These are phyloP conservation scores for Scaptomyza caliginosa DNA, from an alignment of 2,888 invertebrate species.

Conservation along the genomic window DNA sequence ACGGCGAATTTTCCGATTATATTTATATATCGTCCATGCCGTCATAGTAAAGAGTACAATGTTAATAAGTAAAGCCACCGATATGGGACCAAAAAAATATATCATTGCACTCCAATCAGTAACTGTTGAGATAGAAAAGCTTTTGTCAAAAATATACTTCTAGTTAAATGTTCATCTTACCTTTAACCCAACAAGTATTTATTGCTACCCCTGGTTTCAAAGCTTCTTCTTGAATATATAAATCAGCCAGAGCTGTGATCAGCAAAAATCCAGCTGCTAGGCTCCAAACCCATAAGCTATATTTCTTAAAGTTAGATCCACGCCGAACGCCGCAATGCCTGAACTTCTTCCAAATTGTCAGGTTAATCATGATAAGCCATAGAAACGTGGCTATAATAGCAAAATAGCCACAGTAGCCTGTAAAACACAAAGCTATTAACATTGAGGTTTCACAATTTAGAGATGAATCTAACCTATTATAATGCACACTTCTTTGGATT, in stretches of 20 bases:
- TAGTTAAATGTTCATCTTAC: slow-evolving; percentile 79
- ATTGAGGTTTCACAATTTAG: no score
- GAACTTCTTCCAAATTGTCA: slow-evolving; percentile 89
- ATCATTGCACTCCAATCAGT: slow-evolving; percentile 52
- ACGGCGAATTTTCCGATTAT: slow-evolving; percentile 14
- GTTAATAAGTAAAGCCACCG: slow-evolving; percentile 68
- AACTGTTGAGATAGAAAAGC: slow-evolving; percentile 19
- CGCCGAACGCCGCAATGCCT: not conserved
- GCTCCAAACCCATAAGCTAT: slow-evolving; percentile 73
- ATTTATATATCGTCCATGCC: slow-evolving; percentile 64
- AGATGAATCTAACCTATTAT: no score
- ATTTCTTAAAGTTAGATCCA: slow-evolving; percentile 43
- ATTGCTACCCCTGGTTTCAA: slow-evolving; percentile 85
- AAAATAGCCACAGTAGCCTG: slow-evolving; percentile 85
- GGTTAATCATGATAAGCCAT: slow-evolving; percentile 93
- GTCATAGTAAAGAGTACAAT: slow-evolving; percentile 64
- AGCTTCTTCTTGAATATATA: rapidly evolving
- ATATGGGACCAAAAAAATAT: slow-evolving; percentile 71
- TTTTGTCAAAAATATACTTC: not conserved
- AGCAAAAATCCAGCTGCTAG: slow-evolving; percentile 51
- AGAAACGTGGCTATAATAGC: slow-evolving; percentile 91
- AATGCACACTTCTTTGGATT: no score
- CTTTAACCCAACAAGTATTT: slow-evolving; percentile 86
- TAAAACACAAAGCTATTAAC: not conserved
- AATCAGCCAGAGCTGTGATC: slow-evolving; percentile 68